Percentiles rank a stretch among this genome's conserved stretches.
These are phyloP conservation scores for Eptesicus fuscus DNA, from an alignment of 2,113 vertebrate genomes.

Conservation along the genomic window DNA sequence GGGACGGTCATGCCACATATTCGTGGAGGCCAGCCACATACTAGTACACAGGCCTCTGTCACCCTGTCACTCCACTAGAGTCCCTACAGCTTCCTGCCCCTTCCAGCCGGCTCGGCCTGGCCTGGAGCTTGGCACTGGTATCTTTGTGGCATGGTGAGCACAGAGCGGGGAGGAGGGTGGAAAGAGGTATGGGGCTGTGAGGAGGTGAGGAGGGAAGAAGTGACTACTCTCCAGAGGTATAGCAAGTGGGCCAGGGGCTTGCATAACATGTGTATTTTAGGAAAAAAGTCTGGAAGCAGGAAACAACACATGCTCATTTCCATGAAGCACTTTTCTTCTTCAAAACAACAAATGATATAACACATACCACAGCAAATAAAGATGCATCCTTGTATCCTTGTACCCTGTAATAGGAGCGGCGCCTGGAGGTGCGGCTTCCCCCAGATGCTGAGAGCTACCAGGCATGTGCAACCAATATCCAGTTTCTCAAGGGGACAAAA, in stretches of 20 bases:
- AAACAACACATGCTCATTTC: not conserved
- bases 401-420: not conserved
- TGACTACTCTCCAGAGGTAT: not conserved
- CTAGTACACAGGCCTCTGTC: not conserved
- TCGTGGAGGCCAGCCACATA: not conserved
- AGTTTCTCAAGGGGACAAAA: not conserved
- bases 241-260: not conserved
- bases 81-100: not conserved
- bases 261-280: not conserved
- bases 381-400: not conserved
- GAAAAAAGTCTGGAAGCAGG: not conserved
- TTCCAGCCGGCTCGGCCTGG: not conserved
- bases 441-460: not conserved
- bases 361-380: not conserved
- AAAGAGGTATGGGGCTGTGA: not conserved
- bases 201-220: not conserved
- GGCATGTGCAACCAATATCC: not conserved
- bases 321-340: not conserved
- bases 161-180: rapidly evolving
- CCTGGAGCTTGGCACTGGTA: too few species aligned
- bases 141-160: not conserved
- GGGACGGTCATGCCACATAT: rapidly evolving
- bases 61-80: not conserved
- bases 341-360: not conserved
- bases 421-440: not conserved